phyloP scores from a whole-genome alignment of 2,797 vertebrate genomes.

The Melopsittacus undulatus region DNA sequence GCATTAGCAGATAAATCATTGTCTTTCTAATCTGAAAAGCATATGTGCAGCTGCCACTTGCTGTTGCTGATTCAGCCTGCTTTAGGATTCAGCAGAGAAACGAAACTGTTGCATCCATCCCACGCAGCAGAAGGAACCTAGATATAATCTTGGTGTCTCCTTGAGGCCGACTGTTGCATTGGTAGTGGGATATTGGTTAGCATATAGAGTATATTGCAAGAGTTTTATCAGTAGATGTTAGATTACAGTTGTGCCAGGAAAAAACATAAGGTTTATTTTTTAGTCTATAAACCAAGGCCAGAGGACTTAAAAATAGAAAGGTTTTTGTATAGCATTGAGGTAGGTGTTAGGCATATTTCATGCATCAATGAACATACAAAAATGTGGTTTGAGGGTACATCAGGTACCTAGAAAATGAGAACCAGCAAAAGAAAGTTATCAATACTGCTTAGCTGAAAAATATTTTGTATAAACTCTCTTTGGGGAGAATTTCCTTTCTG shows the following conservation, averaged over 20 bases:
- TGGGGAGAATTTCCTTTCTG: neutral
- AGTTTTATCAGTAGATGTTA: neutral
- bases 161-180: neutral
- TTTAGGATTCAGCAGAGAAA: neutral
- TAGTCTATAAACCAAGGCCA: neutral
- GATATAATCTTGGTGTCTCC: neutral
- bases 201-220: neutral
- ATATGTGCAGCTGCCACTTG: neutral
- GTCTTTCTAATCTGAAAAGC: neutral
- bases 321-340: neutral
- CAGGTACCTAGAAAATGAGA: neutral
- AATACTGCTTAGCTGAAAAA: neutral
- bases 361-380: neutral
- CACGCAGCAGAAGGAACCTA: neutral
- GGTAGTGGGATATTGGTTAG: neutral
- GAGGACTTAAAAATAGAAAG: neutral
- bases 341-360: neutral
- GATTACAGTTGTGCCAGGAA: neutral
- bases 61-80: neutral
- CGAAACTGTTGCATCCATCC: neutral
- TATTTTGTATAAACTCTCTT: neutral
- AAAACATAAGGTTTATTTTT: accelerated
- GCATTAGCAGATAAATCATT: neutral
- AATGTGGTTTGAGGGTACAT: neutral
- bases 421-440: neutral